Evolutionary conservation across 1,140 invertebrate genomes (phyloP).

Genomic region (Panagrolaimus sp.): DNA sequence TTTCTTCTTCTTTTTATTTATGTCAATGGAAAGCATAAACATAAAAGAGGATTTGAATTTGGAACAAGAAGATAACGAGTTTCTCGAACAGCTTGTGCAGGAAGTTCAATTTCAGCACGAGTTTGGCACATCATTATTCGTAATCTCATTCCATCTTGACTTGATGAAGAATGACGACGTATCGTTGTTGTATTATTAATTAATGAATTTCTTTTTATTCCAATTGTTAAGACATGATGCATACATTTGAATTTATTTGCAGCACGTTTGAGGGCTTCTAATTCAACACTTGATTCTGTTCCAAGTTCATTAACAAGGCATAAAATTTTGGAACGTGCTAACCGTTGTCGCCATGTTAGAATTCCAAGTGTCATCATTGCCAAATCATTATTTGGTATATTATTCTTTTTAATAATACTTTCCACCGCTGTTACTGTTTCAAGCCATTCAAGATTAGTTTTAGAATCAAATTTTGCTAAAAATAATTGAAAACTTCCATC

Average conservation of each 20-base stretch:
- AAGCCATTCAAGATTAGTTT: conserved; percentile 48
- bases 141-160: conserved; percentile 43
- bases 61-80: conserved; percentile 34
- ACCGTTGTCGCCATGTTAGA: conserved; percentile 38
- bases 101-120: conserved; percentile 33
- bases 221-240: conserved; percentile 45
- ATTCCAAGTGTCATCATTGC: conserved; percentile 48
- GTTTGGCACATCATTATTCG: conserved; percentile 51
- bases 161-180: conserved; percentile 19
- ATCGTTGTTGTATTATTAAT: background rate
- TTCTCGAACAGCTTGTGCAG: conserved; percentile 38
- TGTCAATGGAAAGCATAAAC: conserved; percentile 40
- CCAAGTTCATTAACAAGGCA: conserved; percentile 39
- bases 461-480: conserved; percentile 44
- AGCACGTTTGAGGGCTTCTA: conserved; percentile 47
- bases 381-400: conserved; percentile 42
- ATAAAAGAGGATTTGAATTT: conserved; percentile 39
- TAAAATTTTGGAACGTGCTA: conserved; percentile 38
- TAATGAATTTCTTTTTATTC: conserved; percentile 12
- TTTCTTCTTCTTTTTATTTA: conserved; percentile 10
- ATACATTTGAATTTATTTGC: conserved; percentile 47
- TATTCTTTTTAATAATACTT: conserved; percentile 30
- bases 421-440: conserved; percentile 37
- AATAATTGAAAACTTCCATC: conserved; percentile 29
- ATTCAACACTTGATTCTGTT: conserved; percentile 23